These are phyloP conservation scores for Acanthurus lineatus DNA, from an alignment of 2,797 vertebrate genomes.

Conservation along the genomic window DNA sequence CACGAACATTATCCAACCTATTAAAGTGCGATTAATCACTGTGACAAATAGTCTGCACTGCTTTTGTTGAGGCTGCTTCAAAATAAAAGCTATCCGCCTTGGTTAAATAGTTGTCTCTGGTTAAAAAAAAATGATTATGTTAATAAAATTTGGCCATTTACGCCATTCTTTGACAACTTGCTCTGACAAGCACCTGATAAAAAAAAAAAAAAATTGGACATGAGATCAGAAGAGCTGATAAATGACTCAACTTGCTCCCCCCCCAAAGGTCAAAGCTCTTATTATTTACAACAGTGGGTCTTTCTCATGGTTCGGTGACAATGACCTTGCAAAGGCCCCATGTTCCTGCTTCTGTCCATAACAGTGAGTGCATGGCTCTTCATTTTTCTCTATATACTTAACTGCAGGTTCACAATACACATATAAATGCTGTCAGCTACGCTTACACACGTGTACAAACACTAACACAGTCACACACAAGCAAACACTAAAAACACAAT, in stretches of 20 bases:
- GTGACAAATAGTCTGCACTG: background rate
- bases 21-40: background rate
- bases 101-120: background rate
- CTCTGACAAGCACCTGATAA: slow-evolving; percentile 50
- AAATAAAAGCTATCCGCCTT: background rate
- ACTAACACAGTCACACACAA: background rate
- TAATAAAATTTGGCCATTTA: slow-evolving; percentile 26
- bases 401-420: slow-evolving; percentile 27
- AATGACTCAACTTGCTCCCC: slow-evolving; percentile 61
- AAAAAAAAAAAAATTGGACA: slow-evolving; percentile 35
- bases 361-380: slow-evolving; percentile 47
- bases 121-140: background rate
- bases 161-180: slow-evolving; percentile 13
- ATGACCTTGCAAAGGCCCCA: slow-evolving; percentile 74
- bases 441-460: slow-evolving; percentile 3
- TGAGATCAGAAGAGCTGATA: slow-evolving; percentile 61
- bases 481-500: slow-evolving; percentile 29
- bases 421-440: background rate
- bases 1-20: background rate
- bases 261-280: slow-evolving; percentile 77
- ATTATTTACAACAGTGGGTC: slow-evolving; percentile 76
- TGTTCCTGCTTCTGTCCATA: slow-evolving; percentile 60
- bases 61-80: background rate
- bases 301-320: slow-evolving; percentile 74
- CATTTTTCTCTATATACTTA: slow-evolving; percentile 42